Conservation (phyloP, 2,797 vertebrate species). For the Pangasius larnaudii region DNA sequence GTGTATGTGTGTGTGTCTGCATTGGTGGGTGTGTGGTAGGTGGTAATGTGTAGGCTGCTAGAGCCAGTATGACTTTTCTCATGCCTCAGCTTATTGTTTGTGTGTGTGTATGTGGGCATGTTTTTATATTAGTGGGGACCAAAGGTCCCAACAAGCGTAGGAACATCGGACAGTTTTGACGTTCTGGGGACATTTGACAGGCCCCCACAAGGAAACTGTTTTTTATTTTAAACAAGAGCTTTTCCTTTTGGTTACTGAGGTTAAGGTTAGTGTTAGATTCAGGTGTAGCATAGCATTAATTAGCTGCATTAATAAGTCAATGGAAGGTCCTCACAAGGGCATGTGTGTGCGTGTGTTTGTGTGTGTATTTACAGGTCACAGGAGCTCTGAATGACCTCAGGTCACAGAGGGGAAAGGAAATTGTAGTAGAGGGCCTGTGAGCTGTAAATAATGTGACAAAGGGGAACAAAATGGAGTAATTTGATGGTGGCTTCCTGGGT, state of each 20-base stretch:
- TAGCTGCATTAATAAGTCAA: background rate
- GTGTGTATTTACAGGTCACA: background rate
- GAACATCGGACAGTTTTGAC: background rate
- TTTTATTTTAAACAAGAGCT: background rate
- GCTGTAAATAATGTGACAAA: conserved; percentile 53
- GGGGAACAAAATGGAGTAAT: conserved; percentile 59
- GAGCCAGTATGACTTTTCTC: conserved; percentile 9
- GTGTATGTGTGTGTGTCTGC: conserved; percentile 10
- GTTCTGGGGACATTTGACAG: background rate
- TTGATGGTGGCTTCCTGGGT: conserved; percentile 60
- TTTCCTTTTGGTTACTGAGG: background rate
- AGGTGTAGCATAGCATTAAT: background rate
- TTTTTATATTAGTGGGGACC: background rate
- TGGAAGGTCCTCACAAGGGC: background rate
- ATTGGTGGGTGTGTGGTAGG: background rate
- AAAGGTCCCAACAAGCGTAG: background rate
- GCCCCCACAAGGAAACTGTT: background rate
- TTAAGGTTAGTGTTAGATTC: background rate
- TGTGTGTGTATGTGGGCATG: background rate
- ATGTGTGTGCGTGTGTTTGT: background rate
- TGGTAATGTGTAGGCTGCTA: background rate
- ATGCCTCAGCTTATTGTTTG: background rate
- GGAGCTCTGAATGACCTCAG: background rate
- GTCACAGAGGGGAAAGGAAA: conserved; percentile 33
- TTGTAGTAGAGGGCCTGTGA: conserved; percentile 59